These are phyloP conservation scores for Hyles lineata DNA, from an alignment of 2,888 invertebrate species.

Conservation along the genomic window DNA sequence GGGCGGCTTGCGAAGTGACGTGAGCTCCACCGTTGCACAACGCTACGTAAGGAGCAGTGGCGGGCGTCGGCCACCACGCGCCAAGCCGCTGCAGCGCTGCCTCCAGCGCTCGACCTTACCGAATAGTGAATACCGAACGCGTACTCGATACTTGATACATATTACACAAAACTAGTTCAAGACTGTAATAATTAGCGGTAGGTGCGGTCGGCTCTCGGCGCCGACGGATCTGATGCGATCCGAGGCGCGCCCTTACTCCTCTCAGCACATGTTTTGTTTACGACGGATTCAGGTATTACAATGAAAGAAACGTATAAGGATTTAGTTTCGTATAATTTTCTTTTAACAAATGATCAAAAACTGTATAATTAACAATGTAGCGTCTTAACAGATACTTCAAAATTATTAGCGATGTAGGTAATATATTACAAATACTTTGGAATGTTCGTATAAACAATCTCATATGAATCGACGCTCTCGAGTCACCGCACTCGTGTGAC, in stretches of 20 bases:
- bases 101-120: neutral
- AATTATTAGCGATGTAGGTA: slow-evolving; percentile 84
- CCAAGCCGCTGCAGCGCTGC: neutral
- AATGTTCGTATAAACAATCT: slow-evolving; percentile 83
- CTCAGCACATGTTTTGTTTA: slow-evolving; percentile 31
- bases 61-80: neutral
- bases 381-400: slow-evolving; percentile 84
- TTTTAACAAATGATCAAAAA: slow-evolving; percentile 86
- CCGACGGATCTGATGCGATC: slow-evolving; percentile 24
- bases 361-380: slow-evolving; percentile 85
- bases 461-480: slow-evolving; percentile 75
- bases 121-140: slow-evolving; percentile 40
- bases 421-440: slow-evolving; percentile 85
- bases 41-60: slow-evolving; percentile 11
- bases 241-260: slow-evolving; percentile 32
- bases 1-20: slow-evolving; percentile 57
- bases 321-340: slow-evolving; percentile 86
- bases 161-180: slow-evolving; percentile 70
- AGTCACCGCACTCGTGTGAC: slow-evolving; percentile 30
- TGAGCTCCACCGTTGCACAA: slow-evolving; percentile 32
- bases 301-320: slow-evolving; percentile 76
- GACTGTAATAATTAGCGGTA: slow-evolving; percentile 73
- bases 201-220: slow-evolving; percentile 45
- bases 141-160: slow-evolving; percentile 28
- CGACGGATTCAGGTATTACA: slow-evolving; percentile 39